Percentiles rank a stretch among this genome's conserved stretches.
These are phyloP conservation scores for Drosophila santomea DNA, from an alignment of 1,140 invertebrate species.

Conservation along the genomic window DNA sequence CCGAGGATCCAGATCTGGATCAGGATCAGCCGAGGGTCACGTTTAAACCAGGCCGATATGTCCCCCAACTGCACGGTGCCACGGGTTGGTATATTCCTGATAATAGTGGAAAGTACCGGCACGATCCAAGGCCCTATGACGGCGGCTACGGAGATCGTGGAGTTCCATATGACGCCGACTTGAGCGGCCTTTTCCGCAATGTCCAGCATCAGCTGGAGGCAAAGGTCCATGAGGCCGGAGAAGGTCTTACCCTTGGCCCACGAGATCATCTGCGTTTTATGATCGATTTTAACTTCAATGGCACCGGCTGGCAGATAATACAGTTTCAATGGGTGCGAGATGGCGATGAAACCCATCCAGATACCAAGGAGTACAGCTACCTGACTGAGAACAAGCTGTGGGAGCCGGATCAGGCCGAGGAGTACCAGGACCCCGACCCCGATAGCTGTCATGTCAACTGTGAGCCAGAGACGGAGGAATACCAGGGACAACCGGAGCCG, in stretches of 20 bases:
- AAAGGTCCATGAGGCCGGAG: constrained; percentile 37
- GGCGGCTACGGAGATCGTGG: constrained; percentile 79
- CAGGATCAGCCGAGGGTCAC: not conserved
- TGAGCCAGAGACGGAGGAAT: constrained; percentile 8
- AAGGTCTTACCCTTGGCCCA: constrained; percentile 53
- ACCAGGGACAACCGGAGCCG: constrained; percentile 1
- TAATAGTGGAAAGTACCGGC: constrained; percentile 76
- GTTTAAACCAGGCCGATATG: constrained; percentile 57
- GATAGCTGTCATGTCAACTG: not conserved
- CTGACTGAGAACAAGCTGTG: constrained; percentile 74
- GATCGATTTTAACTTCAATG: constrained; percentile 80
- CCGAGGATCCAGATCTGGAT: constrained; percentile 2
- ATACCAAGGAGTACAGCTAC: constrained; percentile 58
- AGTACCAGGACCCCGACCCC: constrained; percentile 45
- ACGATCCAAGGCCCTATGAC: constrained; percentile 74
- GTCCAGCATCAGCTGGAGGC: constrained; percentile 48
- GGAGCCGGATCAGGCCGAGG: constrained; percentile 43
- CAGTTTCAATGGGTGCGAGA: constrained; percentile 77
- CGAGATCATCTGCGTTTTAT: constrained; percentile 77
- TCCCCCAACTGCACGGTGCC: constrained; percentile 58
- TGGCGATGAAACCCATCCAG: constrained; percentile 51
- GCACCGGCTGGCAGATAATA: constrained; percentile 77
- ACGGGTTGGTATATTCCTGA: constrained; percentile 71
- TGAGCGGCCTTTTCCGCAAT: constrained; percentile 52
- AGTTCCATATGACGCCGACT: constrained; percentile 55